Conservation (phyloP, 2,888 invertebrate genomes). For the Agonopterix heracliana region DNA sequence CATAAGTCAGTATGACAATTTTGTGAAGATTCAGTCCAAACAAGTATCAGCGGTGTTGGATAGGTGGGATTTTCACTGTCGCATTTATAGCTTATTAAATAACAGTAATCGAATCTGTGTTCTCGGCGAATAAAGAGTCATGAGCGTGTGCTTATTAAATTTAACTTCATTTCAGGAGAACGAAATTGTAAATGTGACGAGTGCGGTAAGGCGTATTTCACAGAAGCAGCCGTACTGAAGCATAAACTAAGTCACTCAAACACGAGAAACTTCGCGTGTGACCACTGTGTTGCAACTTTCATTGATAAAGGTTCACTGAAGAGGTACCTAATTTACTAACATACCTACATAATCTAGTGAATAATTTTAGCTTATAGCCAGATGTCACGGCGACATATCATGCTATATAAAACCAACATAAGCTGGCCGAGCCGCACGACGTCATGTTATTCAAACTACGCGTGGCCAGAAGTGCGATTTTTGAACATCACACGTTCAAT, state of each 20-base stretch:
- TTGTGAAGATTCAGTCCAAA: too few species aligned
- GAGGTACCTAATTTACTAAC: constrained; percentile 23
- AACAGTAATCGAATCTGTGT: not conserved
- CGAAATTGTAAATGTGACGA: constrained; percentile 39
- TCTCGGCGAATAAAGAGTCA: not conserved
- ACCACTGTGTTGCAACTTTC: constrained; percentile 40
- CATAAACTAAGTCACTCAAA: constrained; percentile 25
- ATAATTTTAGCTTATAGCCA: not conserved
- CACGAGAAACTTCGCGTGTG: constrained; percentile 33
- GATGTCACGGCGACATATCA: not conserved
- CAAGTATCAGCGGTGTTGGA: too few species aligned
- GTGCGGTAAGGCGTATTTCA: constrained; percentile 34
- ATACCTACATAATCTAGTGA: not conserved
- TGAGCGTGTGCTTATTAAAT: too few species aligned
- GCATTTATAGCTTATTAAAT: not conserved
- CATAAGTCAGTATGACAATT: too few species aligned
- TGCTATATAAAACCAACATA: not conserved
- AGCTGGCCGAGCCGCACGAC: not conserved
- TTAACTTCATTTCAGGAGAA: constrained; percentile 27
- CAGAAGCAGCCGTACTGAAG: constrained; percentile 12
- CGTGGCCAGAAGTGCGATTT: too few species aligned
- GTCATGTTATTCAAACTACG: not conserved
- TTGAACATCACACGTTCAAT: too few species aligned
- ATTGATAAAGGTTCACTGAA: constrained; percentile 15
- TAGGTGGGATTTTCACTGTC: not conserved